Evolutionary conservation across 2,888 invertebrate species (phyloP).

Genomic region (Oscheius sp.): DNA sequence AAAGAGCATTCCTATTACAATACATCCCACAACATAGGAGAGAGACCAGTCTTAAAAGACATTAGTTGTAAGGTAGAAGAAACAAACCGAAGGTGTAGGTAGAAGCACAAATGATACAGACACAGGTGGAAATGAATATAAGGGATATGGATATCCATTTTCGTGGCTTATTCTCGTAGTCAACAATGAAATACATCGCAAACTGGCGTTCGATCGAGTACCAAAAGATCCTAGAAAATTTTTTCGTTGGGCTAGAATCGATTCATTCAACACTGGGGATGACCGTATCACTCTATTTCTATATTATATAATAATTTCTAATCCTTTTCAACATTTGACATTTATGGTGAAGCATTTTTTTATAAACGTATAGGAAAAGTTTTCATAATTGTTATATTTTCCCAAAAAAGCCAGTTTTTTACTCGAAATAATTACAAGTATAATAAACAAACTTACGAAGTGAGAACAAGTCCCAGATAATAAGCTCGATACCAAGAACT

Average conservation of each 20-base stretch:
- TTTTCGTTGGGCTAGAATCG: not conserved
- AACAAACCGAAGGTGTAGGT: not conserved
- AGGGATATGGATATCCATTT: not conserved
- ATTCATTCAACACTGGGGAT: too few relatives aligned
- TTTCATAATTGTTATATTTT: too few relatives aligned
- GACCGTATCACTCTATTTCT: too few relatives aligned
- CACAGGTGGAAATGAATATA: not conserved
- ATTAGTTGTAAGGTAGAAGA: too few relatives aligned
- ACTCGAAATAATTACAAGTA: not conserved
- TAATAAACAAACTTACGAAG: not conserved
- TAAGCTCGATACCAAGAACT: not conserved
- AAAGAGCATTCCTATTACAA: too few relatives aligned
- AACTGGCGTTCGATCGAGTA: not conserved
- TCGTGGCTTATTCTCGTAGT: constrained; percentile 6
- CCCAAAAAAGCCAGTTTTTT: too few relatives aligned
- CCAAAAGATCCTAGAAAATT: not conserved
- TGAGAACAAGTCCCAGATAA: not conserved
- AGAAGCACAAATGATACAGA: not conserved
- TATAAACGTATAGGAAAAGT: too few relatives aligned
- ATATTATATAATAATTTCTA: too few relatives aligned
- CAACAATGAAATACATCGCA: constrained; percentile 1
- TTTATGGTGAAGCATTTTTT: too few relatives aligned
- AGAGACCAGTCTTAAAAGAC: not conserved
- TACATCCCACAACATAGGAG: not conserved
- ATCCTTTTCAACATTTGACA: too few relatives aligned